These are phyloP conservation scores for Poecilia wingei DNA, from an alignment of 2,797 vertebrate genomes.

Conservation along the genomic window DNA sequence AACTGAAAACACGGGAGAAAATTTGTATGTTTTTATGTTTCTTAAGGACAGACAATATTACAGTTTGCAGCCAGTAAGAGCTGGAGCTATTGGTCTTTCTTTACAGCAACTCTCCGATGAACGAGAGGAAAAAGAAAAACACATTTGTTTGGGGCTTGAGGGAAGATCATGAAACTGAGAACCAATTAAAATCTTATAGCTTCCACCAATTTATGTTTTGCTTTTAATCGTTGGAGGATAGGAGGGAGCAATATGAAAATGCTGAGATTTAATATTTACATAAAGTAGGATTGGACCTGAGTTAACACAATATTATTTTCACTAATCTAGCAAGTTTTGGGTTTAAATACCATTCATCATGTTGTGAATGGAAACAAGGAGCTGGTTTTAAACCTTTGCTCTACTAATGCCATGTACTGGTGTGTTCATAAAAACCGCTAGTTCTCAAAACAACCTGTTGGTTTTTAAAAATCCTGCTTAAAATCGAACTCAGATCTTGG, in stretches of 20 bases:
- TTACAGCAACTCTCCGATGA: background rate
- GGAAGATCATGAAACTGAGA: background rate
- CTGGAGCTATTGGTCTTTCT: background rate
- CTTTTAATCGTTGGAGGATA: background rate
- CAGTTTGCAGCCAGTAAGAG: background rate
- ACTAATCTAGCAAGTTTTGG: background rate
- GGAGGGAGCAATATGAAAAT: background rate
- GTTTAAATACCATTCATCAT: background rate
- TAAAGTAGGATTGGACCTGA: background rate
- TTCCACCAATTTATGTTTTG: background rate
- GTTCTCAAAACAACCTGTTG: no score
- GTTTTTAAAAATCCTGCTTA: no score
- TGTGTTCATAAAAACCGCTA: no score
- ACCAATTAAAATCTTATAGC: background rate
- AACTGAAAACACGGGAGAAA: constrained; percentile 52
- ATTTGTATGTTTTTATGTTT: constrained; percentile 13
- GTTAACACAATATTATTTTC: background rate
- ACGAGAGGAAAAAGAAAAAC: background rate
- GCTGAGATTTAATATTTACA: background rate
- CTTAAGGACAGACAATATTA: constrained; percentile 1
- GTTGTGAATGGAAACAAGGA: background rate
- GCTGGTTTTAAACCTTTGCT: background rate
- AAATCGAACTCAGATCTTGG: no score
- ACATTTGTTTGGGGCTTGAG: background rate
- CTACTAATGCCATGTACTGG: background rate